phyloP scores from a whole-genome alignment of 2,888 invertebrate genomes.

The Hyposoter didymator region DNA sequence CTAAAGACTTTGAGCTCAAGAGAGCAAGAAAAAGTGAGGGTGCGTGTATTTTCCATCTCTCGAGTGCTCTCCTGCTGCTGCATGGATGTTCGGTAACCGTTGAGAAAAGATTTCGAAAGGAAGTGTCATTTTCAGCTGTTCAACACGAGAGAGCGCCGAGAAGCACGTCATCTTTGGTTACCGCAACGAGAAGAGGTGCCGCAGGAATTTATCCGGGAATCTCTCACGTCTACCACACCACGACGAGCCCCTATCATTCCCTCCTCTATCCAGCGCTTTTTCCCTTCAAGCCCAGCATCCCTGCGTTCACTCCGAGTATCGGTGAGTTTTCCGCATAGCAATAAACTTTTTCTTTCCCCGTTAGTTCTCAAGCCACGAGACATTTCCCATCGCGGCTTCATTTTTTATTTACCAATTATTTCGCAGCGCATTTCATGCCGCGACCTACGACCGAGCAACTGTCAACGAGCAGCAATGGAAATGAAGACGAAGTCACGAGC shows the following conservation, averaged over 20 bases:
- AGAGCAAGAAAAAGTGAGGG: constrained; percentile 17
- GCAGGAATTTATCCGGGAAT: constrained; percentile 81
- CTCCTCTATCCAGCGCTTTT: constrained; percentile 81
- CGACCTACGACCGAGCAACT: constrained; percentile 82
- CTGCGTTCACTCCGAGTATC: constrained; percentile 77
- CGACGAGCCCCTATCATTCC: constrained; percentile 81
- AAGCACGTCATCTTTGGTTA: constrained; percentile 81
- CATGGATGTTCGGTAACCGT: constrained; percentile 40
- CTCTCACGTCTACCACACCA: constrained; percentile 80
- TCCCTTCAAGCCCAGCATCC: constrained; percentile 80
- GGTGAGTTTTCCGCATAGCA: constrained; percentile 72
- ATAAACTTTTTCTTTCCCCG: background rate
- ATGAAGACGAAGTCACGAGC: constrained; percentile 92
- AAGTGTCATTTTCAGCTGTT: constrained; percentile 88
- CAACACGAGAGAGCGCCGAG: constrained; percentile 96
- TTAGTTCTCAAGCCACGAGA: too few relatives aligned
- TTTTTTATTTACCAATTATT: background rate
- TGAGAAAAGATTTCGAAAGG: constrained; percentile 68
- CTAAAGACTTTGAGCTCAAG: background rate
- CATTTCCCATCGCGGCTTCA: too few relatives aligned
- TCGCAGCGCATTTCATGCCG: constrained; percentile 84
- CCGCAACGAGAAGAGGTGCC: constrained; percentile 84
- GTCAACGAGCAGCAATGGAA: constrained; percentile 85
- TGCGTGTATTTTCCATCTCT: background rate
- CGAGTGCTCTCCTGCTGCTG: constrained; percentile 18